These are phyloP conservation scores for Podabrus alpinus DNA, from an alignment of 2,888 invertebrate genomes.

Conservation along the genomic window DNA sequence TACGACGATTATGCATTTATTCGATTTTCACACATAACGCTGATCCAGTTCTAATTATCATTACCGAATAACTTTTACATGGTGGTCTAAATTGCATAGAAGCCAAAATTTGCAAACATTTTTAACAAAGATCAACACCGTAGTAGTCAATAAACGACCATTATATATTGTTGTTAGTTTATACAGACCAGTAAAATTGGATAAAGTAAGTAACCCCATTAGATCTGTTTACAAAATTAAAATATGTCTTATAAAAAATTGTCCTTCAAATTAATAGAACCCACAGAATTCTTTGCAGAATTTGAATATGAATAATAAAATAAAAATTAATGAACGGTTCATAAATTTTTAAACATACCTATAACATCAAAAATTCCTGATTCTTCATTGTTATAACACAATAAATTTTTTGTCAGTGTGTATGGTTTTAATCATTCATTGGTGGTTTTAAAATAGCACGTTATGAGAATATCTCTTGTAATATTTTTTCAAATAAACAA, in stretches of 20 bases:
- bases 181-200: background rate
- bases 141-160: background rate
- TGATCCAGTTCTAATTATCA: background rate
- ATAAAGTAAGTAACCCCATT: background rate
- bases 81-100: background rate
- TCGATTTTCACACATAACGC: background rate
- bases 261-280: background rate
- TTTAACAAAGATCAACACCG: no score
- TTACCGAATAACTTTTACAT: background rate
- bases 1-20: background rate
- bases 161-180: background rate
- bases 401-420: background rate
- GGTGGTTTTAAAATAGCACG: background rate
- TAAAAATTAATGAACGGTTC: background rate
- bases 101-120: background rate
- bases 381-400: background rate
- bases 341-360: background rate
- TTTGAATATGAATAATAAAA: background rate
- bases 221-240: background rate
- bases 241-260: background rate
- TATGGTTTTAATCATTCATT: background rate
- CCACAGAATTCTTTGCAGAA: background rate
- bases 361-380: background rate
- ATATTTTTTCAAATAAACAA: no score
- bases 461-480: background rate